Evolutionary conservation across 2,113 vertebrate species (phyloP), one percentile per base, ranked within the genome.

Genomic region (Macquaria australasica): DNA sequence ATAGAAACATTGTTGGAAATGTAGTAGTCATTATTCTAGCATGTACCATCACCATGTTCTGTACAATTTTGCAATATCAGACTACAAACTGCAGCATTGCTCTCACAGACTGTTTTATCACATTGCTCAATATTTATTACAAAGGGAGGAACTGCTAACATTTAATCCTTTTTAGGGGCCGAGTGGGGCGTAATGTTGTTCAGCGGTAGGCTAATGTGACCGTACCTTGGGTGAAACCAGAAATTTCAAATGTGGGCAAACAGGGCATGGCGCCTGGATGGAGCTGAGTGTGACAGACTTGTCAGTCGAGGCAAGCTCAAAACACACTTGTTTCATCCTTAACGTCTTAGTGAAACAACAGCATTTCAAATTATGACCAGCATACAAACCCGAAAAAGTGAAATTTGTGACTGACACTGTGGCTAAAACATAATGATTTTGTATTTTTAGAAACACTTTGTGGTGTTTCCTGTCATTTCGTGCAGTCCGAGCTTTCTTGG

Each of bases 61-160:
- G 48, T 62, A n/a, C 11, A 76, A 74, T 50, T 63, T 67, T 56
- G 55, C 59, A 62, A 37, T 5, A 51, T 53, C 53, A 74, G 37
- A 50, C 51, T 23, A 53, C 56, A 67, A 77, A 53, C 11, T 16
- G 58, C n/a, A 50, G 53, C 53, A 41, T 50, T 8, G 0, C 41
- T 39, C 43, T 78, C 6, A 0, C 21, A 63, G 25, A 51, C 28
- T 82, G 23, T 25, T 55, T 72, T 20, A 25, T 64, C 55, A 55
- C 58, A 60, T n/a, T 37, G 53, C 21, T 64, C 28, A 55, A 10
- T 41, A 28, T 70, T 70, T 74, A 64, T 51, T 18, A 66, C 34
- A n/a, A 60, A 28, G 3, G 4, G 6, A 37, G 48, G 41, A 28
- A 45, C 23, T 10, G 1, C 25, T 50, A 63, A 69, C 25, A 48